Evolutionary conservation across 2,113 vertebrate species (phyloP).

Genomic region (Cyphomyrus plagiostoma): DNA sequence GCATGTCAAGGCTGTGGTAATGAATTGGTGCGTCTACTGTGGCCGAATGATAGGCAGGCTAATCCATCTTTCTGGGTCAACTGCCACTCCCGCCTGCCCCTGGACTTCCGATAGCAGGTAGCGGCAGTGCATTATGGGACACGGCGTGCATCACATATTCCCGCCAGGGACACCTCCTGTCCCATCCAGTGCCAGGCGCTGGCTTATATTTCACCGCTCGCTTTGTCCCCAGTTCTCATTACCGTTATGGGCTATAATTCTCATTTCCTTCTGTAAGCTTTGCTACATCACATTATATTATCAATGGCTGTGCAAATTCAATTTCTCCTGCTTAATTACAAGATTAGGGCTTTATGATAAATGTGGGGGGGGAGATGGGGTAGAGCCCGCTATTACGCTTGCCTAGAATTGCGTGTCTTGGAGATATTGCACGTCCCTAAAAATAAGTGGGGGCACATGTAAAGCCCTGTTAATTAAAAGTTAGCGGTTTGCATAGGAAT

Average conservation of each 20-base stretch:
- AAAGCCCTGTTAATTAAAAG: conserved; percentile 18
- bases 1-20: background rate
- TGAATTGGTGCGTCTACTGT: background rate
- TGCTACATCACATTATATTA: conserved; percentile 17
- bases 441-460: conserved; percentile 19
- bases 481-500: conserved; percentile 4
- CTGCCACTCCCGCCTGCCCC: background rate
- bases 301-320: conserved; percentile 17
- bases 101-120: background rate
- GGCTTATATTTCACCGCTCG: background rate
- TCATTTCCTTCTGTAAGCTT: conserved; percentile 10
- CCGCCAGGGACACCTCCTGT: background rate
- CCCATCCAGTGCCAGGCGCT: background rate
- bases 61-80: background rate
- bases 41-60: background rate
- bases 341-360: conserved; percentile 24
- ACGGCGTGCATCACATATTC: background rate
- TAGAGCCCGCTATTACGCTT: conserved; percentile 11
- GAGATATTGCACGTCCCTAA: conserved; percentile 19
- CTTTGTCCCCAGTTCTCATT: conserved; percentile 13
- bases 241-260: conserved; percentile 13
- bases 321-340: conserved; percentile 23
- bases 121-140: background rate
- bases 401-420: conserved; percentile 12
- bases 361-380: background rate